Conservation (phyloP, 1,140 invertebrate genomes). For the Drosophila grimshawi region DNA sequence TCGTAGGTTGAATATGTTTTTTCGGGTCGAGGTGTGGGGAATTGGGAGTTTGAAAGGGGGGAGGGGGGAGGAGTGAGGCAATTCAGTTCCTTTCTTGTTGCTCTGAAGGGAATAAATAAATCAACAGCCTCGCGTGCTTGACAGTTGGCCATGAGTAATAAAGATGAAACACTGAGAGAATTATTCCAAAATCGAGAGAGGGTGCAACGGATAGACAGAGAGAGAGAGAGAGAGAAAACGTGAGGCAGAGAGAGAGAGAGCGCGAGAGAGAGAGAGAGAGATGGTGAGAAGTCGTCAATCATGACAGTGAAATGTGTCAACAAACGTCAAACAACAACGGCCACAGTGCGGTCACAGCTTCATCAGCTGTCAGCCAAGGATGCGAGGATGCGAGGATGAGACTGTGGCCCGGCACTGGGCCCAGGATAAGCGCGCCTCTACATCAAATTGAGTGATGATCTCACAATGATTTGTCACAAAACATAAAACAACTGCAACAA, state of each 20-base stretch:
- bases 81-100: conserved; percentile 61
- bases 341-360: conserved; percentile 63
- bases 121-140: conserved; percentile 73
- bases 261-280: conserved; percentile 15
- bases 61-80: conserved; percentile 33
- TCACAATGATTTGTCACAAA: conserved; percentile 71
- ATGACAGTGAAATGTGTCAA: conserved; percentile 80
- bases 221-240: conserved; percentile 21
- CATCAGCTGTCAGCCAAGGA: conserved; percentile 59
- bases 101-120: conserved; percentile 70
- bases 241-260: neutral
- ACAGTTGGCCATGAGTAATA: conserved; percentile 57
- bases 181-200: conserved; percentile 15
- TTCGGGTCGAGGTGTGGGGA: conserved; percentile 5
- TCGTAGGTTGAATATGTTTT: conserved; percentile 12
- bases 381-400: neutral
- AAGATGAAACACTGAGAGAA: conserved; percentile 26
- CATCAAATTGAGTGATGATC: conserved; percentile 76
- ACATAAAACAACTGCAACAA: conserved; percentile 9
- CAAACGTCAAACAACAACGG: conserved; percentile 65
- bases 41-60: too few species aligned
- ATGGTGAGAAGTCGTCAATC: conserved; percentile 67
- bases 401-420: conserved; percentile 1
- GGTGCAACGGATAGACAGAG: neutral
- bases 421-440: conserved; percentile 60